phyloP scores from a whole-genome alignment of 1,140 invertebrate genomes.

The Delia radicum region DNA sequence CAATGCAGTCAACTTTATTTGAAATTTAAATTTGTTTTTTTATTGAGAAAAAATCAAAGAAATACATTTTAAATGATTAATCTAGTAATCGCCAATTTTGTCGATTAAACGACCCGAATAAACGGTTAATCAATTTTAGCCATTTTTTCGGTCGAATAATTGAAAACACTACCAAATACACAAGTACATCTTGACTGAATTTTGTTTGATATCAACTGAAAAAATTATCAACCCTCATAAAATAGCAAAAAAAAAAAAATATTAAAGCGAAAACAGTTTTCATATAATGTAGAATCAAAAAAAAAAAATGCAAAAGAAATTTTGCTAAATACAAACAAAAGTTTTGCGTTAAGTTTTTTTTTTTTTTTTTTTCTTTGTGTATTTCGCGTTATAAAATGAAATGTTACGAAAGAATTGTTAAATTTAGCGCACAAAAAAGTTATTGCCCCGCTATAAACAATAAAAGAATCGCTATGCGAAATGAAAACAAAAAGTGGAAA shows the following conservation, averaged over 20 bases:
- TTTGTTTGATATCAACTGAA: background rate
- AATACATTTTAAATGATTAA: too few species aligned
- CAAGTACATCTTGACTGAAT: constrained; percentile 4
- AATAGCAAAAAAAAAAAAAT: background rate
- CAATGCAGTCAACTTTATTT: too few species aligned
- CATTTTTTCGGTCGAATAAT: too few species aligned
- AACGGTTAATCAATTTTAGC: too few species aligned
- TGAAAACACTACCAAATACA: background rate
- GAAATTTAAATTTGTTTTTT: too few species aligned
- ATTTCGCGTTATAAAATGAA: background rate
- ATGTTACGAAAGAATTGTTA: background rate
- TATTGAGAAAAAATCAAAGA: too few species aligned
- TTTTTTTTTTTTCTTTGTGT: background rate
- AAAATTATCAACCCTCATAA: background rate
- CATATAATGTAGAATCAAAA: background rate
- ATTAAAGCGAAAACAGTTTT: too few species aligned
- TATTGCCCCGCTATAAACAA: background rate
- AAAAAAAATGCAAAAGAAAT: background rate
- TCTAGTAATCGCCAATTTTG: too few species aligned
- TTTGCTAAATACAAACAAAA: background rate
- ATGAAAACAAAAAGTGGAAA: too few species aligned
- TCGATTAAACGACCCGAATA: too few species aligned
- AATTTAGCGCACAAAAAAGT: background rate
- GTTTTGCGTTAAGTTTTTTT: background rate
- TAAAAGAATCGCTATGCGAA: background rate